Evolutionary conservation across 2,113 vertebrate genomes (phyloP).

Genomic region (Podarcis cretensis): DNA sequence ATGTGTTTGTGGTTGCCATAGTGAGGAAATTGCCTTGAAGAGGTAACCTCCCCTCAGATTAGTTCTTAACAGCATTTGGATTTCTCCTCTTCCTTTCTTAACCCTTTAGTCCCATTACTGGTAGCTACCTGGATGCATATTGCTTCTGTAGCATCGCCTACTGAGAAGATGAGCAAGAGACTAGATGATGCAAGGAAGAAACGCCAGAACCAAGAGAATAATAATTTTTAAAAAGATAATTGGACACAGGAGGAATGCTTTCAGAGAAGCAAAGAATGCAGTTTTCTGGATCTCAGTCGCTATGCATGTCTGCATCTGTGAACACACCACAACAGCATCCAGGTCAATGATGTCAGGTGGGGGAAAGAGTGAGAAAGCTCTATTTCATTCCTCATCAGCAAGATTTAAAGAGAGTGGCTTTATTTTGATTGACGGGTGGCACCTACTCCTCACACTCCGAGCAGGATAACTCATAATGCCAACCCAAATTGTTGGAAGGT

Average conservation of each 20-base stretch:
- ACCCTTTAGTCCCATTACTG: neutral
- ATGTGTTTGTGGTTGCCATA: slow-evolving; percentile 5
- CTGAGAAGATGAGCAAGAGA: neutral
- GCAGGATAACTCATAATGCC: no score
- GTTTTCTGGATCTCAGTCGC: neutral
- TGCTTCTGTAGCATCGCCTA: neutral
- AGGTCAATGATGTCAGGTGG: neutral
- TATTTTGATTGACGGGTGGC: no score
- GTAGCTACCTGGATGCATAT: neutral
- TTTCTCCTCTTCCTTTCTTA: neutral
- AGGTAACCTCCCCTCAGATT: neutral
- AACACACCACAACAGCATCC: neutral
- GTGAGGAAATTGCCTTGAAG: neutral
- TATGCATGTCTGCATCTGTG: neutral
- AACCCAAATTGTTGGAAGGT: no score
- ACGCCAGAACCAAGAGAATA: neutral
- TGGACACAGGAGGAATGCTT: neutral
- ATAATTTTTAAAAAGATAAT: neutral
- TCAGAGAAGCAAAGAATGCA: neutral
- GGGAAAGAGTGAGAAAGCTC: no score
- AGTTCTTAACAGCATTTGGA: neutral
- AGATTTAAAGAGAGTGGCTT: no score
- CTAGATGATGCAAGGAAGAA: neutral
- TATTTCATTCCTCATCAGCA: no score
- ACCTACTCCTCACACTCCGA: no score